phyloP scores from a whole-genome alignment of 2,888 invertebrate genomes.

The Erebia aethiops region DNA sequence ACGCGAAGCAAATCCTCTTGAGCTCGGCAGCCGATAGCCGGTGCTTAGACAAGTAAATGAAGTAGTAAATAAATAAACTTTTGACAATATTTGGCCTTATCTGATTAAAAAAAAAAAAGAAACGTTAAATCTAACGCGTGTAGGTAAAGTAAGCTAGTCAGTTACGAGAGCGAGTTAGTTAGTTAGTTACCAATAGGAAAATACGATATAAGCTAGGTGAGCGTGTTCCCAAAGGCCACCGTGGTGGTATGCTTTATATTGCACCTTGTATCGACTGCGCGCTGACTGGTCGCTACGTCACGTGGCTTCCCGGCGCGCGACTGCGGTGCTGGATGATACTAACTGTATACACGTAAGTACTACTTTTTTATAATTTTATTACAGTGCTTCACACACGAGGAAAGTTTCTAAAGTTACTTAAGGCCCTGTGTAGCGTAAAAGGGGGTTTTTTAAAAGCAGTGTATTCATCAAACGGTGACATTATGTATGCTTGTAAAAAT shows the following conservation, averaged over 20 bases:
- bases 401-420: no score
- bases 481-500: no score
- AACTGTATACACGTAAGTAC: constrained; percentile 87
- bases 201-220: constrained; percentile 47
- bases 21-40: constrained; percentile 80
- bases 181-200: constrained; percentile 72
- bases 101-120: constrained; percentile 37
- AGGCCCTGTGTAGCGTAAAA: no score
- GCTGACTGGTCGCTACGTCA: constrained; percentile 84
- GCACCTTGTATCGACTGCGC: constrained; percentile 82
- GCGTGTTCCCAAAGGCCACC: constrained; percentile 66
- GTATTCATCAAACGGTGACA: no score
- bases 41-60: constrained; percentile 79
- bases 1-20: constrained; percentile 62
- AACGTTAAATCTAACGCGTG: constrained; percentile 47
- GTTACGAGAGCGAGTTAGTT: constrained; percentile 55
- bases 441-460: no score
- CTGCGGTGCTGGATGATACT: constrained; percentile 86
- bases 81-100: constrained; percentile 55
- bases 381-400: no score
- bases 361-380: constrained; percentile 26
- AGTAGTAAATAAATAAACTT: constrained; percentile 39
- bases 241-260: constrained; percentile 82
- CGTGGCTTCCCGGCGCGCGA: constrained; percentile 84
- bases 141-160: constrained; percentile 71